Base-by-base conservation (phyloP, 2,113 vertebrate species). In the Cyprinodon variegatus region DNA sequence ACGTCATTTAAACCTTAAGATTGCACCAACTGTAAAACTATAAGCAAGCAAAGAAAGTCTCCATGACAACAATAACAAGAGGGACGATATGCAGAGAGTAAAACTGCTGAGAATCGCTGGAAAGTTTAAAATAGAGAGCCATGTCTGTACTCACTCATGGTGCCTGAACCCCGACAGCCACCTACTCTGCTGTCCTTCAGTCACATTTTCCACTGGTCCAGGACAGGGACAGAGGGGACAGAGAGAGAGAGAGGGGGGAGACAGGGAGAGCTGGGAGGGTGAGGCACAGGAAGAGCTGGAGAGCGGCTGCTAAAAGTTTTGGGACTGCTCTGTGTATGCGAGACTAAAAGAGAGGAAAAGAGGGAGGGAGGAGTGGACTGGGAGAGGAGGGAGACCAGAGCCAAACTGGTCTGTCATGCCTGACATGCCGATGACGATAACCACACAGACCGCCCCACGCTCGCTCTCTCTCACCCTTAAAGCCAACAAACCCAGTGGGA, bases 81-180 rank as follows among this genome's bases (percentile, higher is more conserved):
- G 45, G 17, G 13, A 70, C 3, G 22, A 57, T 45, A 73, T 3
- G 77, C 43, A 6, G 45, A 4, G 38, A 39, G 71, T 0, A 3
- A 65, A 64, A 41, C 13, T 37, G 71, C 87, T 66, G n/a, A 68
- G 1, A 41, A 73, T 68, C 10, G 1, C 45, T 68, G 39, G 12
- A 70, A 70, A 77, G 48, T n/a, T 63, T 14, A 66, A 40, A 11
- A 46, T 11, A 79, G 15, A 43, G 10, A 41, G 46, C 63, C 46
- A 74, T 40, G 15, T 62, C 78, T 83, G 89, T 92, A 93, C 90
- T 92, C 90, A 95, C 82, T 93, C 92, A 90, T 95, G 87, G 88
- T 94, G 90, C 85, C 89, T 60, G 81, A 65, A 79, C 89, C 84
- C 88, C 72, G 67, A 83, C 85, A 79, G 87, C 67, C 80, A 77